Evolutionary conservation across 2,797 vertebrate species (phyloP).

Genomic region (Gastrophryne carolinensis): DNA sequence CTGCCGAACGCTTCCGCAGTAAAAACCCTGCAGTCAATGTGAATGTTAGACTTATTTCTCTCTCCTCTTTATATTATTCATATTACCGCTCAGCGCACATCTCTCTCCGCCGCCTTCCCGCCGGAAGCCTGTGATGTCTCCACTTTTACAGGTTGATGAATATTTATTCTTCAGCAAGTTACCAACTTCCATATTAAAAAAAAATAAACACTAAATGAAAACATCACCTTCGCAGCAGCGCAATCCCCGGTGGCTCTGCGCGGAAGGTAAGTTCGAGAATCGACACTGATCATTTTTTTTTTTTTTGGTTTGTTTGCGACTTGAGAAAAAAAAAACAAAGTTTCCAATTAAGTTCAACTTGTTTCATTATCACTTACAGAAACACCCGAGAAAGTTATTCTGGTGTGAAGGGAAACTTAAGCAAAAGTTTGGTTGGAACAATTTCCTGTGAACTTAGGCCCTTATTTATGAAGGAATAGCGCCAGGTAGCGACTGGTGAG

Average conservation of each 20-base stretch:
- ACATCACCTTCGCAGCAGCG: not conserved
- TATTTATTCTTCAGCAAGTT: not conserved
- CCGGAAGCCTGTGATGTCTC: not conserved
- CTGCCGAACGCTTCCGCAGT: not conserved
- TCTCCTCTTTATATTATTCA: not conserved
- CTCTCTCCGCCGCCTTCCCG: not conserved
- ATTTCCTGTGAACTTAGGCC: too few species aligned
- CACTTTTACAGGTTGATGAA: not conserved
- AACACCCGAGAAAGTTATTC: too few species aligned
- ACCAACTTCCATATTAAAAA: not conserved
- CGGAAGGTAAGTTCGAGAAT: not conserved
- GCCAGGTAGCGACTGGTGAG: too few species aligned
- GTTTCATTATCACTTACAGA: not conserved
- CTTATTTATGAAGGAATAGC: too few species aligned
- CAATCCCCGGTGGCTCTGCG: not conserved
- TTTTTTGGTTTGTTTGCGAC: too few species aligned
- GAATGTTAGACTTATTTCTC: not conserved
- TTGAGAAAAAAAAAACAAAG: too few species aligned
- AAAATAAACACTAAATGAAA: not conserved
- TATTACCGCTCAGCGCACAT: not conserved
- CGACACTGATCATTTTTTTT: not conserved
- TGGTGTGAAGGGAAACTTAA: too few species aligned
- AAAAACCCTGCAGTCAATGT: not conserved
- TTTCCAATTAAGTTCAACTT: not conserved
- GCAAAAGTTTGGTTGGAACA: too few species aligned